Conservation (phyloP, 2,888 invertebrate species). For the Embidobia sp. region DNA sequence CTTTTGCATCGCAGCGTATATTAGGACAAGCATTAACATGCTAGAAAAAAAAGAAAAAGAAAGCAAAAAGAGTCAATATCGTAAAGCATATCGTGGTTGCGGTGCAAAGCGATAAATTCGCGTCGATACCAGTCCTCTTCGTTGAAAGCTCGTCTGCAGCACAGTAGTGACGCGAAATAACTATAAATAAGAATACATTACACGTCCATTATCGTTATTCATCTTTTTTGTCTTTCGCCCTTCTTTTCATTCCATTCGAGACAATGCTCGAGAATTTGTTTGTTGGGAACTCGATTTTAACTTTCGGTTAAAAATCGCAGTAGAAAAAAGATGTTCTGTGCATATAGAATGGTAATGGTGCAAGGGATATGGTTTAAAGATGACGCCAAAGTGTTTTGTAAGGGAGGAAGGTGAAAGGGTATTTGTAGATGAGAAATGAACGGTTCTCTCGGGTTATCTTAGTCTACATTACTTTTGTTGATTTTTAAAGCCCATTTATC, state of each 20-base stretch:
- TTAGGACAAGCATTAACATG: slow-evolving; percentile 66
- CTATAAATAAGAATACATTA: slow-evolving; percentile 55
- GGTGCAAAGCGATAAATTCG: slow-evolving; percentile 62
- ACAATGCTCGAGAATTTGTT: slow-evolving; percentile 27
- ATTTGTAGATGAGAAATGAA: slow-evolving; percentile 9
- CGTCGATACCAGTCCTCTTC: slow-evolving; percentile 66
- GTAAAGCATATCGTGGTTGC: slow-evolving; percentile 72
- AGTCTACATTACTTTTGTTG: slow-evolving; percentile 10
- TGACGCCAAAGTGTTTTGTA: slow-evolving; percentile 17
- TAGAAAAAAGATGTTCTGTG: slow-evolving; percentile 7
- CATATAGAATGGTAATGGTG: slow-evolving; percentile 6
- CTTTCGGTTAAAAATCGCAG: slow-evolving; percentile 33
- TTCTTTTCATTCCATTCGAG: slow-evolving; percentile 24
- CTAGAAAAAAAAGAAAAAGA: slow-evolving; percentile 65
- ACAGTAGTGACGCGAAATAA: slow-evolving; percentile 36
- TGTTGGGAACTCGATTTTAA: slow-evolving; percentile 45
- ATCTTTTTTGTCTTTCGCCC: slow-evolving; percentile 55
- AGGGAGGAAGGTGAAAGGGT: slow-evolving; percentile 23
- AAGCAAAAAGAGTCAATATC: slow-evolving; percentile 79
- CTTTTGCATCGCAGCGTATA: slow-evolving; percentile 53
- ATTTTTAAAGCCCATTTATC: neutral
- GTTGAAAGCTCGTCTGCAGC: slow-evolving; percentile 67
- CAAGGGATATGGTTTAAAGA: slow-evolving; percentile 22
- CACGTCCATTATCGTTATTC: slow-evolving; percentile 54
- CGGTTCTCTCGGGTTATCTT: neutral